Evolutionary conservation across 2,797 vertebrate genomes (phyloP), one percentile per base, ranked within the genome.

Genomic region (Eremophila alpestris): DNA sequence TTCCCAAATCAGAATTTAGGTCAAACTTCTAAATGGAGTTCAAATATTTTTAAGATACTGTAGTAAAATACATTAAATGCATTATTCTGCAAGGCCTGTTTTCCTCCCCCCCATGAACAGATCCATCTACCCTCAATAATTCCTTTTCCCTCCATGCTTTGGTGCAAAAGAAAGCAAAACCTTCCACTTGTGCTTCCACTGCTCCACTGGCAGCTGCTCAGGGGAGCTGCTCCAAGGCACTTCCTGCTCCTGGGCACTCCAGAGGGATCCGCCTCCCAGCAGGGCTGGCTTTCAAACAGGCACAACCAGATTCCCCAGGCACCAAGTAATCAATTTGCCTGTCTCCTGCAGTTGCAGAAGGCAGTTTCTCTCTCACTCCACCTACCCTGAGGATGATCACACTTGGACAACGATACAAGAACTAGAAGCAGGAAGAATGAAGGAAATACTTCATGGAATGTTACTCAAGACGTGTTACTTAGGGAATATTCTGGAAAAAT

Each of bases 271-370:
- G 97, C 97, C 97, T 97, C 97, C 86, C 93, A 85, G 96, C 91
- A 95, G 97, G 98, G 98, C 97, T 96, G 98, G 93, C 96, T 95
- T 93, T 97, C 69, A 80, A 97, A 98, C 98, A 97, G 96, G 98
- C 97, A 98, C 77, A 97, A 98, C 98, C 95, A 97, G 98, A 99
- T 98, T 98, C 98, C 97, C 98, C 97, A 88, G 91, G 97, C 92
- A 96, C 93, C 90, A 97, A 97, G 97, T 69, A 96, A 98, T 95
- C 96, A 75, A 95, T 96, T 89, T 89, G 85, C 93, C 83, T 49
- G 87, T 43, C 91, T 89, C 55, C 51, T 76, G 82, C 58, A 60
- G 43, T 89, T 78, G 77, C 80, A 95, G 85, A 92, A 89, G 79
- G 93, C 80, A 86, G 95, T 80, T 97, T 94, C 96, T 76, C 94